Conservation (phyloP, 2,888 invertebrate genomes). For the Cephus runcator region DNA sequence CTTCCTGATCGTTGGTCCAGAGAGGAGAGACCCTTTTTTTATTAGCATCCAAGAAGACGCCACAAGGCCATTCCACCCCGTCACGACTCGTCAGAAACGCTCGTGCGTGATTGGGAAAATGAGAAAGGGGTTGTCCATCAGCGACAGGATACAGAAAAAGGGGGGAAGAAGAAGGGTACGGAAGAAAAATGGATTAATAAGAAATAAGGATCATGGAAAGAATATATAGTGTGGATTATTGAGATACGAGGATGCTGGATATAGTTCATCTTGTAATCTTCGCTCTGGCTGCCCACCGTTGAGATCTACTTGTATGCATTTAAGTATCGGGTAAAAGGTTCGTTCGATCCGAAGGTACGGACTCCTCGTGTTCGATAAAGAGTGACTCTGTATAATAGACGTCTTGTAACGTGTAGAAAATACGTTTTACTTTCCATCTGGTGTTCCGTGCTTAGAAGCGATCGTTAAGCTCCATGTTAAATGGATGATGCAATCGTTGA, state of each 20-base stretch:
- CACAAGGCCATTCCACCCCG: background rate
- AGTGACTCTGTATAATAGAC: background rate
- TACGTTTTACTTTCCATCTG: background rate
- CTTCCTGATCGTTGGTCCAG: background rate
- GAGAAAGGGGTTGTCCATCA: background rate
- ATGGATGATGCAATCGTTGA: slow-evolving; percentile 8
- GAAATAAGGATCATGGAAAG: background rate
- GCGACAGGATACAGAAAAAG: background rate
- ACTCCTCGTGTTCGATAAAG: background rate
- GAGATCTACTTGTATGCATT: background rate
- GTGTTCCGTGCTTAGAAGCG: background rate
- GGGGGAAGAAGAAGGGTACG: too few species aligned
- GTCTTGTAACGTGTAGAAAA: background rate
- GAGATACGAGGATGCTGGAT: background rate
- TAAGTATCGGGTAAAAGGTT: background rate
- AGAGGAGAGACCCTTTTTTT: background rate
- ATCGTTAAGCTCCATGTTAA: background rate
- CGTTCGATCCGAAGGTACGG: background rate
- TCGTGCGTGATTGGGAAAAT: background rate
- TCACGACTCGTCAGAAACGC: background rate
- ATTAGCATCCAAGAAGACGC: background rate
- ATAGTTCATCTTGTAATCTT: background rate
- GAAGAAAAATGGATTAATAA: background rate
- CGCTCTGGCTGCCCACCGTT: background rate
- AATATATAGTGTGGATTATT: background rate